These are phyloP conservation scores for Lepus americanus DNA, from an alignment of 2,113 vertebrate genomes.

Conservation along the genomic window DNA sequence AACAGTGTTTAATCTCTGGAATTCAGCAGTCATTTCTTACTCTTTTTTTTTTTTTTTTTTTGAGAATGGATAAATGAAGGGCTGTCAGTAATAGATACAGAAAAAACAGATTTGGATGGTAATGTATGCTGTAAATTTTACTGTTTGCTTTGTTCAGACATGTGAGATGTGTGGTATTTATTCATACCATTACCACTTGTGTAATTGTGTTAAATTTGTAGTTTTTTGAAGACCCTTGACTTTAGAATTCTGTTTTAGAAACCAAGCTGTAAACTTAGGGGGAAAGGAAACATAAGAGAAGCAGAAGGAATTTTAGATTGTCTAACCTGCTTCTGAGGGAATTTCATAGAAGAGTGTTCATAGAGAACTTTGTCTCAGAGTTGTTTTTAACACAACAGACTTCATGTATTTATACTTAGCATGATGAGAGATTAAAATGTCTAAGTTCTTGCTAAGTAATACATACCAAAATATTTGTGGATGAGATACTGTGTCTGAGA, in stretches of 20 bases:
- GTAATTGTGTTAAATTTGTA: constrained; percentile 27
- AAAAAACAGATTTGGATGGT: constrained; percentile 20
- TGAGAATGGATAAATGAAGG: background rate
- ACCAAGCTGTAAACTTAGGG: background rate
- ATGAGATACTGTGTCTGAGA: background rate
- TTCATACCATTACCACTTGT: background rate
- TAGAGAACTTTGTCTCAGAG: background rate
- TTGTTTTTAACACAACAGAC: background rate
- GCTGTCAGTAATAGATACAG: constrained; percentile 2
- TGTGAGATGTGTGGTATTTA: constrained; percentile 1
- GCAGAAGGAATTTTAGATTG: constrained; percentile 10
- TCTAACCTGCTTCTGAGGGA: background rate
- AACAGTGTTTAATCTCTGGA: constrained; percentile 12
- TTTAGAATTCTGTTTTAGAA: constrained; percentile 60
- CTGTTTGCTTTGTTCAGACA: constrained; percentile 10
- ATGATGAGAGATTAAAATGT: background rate
- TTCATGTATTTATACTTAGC: constrained; percentile 43
- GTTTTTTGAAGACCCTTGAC: constrained; percentile 4
- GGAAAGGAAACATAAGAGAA: background rate
- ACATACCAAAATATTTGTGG: constrained; percentile 1
- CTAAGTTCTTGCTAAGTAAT: background rate
- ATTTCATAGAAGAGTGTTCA: constrained; percentile 13
- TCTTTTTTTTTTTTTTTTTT: background rate
- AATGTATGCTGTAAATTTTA: constrained; percentile 2
- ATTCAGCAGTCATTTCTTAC: constrained; percentile 12